Evolutionary conservation across 1,140 invertebrate genomes (phyloP).

Genomic region (Babylonia areolata): DNA sequence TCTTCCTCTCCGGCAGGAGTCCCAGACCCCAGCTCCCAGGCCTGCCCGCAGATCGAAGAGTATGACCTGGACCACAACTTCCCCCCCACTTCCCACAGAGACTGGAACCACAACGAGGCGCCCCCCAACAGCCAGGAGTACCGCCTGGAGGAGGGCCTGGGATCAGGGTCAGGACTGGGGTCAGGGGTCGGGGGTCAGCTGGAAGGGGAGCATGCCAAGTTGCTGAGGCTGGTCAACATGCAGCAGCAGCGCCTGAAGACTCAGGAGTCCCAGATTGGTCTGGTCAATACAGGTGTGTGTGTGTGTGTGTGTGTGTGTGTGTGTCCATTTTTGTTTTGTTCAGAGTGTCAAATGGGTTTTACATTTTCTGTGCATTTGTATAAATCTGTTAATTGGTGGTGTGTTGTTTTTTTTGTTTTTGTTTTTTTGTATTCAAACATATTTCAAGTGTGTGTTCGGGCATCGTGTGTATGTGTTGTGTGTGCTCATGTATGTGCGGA

Average conservation of each 20-base stretch:
- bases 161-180: slow-evolving; percentile 51
- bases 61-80: slow-evolving; percentile 69
- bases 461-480: neutral
- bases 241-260: slow-evolving; percentile 91
- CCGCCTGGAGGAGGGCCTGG: slow-evolving; percentile 47
- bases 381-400: neutral
- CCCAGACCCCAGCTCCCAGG: no score
- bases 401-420: no score
- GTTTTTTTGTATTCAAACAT: no score
- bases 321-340: neutral
- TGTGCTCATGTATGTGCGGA: neutral
- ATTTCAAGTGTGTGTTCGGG: no score
- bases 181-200: neutral
- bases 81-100: slow-evolving; percentile 57
- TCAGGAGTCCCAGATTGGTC: slow-evolving; percentile 92
- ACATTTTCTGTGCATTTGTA: neutral
- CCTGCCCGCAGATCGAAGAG: slow-evolving; percentile 75
- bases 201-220: slow-evolving; percentile 81
- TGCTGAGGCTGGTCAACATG: slow-evolving; percentile 90
- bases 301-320: slow-evolving; percentile 10
- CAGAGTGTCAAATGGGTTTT: no score
- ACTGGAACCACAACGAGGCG: slow-evolving; percentile 47
- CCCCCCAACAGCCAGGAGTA: slow-evolving; percentile 45
- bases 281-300: slow-evolving; percentile 76
- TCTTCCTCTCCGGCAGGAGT: no score